Conservation (phyloP, 2,113 vertebrate genomes). For the Typhlomys cinereus region DNA sequence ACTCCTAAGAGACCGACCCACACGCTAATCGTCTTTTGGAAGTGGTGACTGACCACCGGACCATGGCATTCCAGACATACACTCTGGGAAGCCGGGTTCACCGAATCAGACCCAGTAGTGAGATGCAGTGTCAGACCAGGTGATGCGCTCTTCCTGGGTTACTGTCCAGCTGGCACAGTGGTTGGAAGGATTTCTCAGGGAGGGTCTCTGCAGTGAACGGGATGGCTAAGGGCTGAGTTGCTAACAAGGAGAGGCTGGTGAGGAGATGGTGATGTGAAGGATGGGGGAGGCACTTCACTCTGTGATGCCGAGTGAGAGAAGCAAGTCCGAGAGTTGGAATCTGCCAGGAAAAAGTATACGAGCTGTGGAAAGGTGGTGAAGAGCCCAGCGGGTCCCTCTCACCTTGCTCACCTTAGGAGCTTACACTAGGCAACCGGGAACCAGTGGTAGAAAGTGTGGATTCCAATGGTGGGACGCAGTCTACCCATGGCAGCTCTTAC, state of each 20-base stretch:
- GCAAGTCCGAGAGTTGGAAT: not conserved
- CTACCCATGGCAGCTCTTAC: not conserved
- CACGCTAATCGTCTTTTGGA: not conserved
- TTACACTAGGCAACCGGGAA: not conserved
- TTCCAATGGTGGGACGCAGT: not conserved
- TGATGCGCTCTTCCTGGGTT: no score
- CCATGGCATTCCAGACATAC: not conserved
- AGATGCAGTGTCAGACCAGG: not conserved
- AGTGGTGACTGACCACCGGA: not conserved
- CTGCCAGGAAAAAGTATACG: not conserved
- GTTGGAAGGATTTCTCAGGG: not conserved
- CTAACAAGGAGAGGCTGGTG: not conserved
- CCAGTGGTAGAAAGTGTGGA: not conserved
- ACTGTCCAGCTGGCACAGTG: not conserved
- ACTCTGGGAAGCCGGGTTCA: no score
- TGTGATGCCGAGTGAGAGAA: not conserved
- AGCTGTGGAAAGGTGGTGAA: no score
- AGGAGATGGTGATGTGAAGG: not conserved
- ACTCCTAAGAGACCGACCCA: not conserved
- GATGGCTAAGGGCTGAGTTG: not conserved
- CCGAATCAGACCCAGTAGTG: not conserved
- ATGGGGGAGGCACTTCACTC: fast-evolving
- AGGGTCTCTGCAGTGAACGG: not conserved
- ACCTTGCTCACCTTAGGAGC: not conserved
- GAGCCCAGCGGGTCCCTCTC: not conserved